A percentile compares a stretch with the other conserved stretches of the same genome.
Evolutionary conservation across 2,888 invertebrate genomes (phyloP).

Genomic region (Brachypterus glaber): DNA sequence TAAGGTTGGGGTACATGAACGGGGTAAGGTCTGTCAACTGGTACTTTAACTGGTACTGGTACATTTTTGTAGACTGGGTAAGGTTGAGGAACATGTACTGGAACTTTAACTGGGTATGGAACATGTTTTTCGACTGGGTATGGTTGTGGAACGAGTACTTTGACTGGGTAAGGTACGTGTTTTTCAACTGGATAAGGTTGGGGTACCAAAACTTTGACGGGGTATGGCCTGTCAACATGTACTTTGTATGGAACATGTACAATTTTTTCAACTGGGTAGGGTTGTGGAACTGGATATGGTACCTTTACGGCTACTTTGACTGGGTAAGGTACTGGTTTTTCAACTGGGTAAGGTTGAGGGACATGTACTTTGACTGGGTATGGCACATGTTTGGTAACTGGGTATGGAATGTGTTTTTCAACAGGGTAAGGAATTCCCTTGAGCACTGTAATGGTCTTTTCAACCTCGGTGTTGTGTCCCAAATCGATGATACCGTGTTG

Average conservation of each 20-base stretch:
- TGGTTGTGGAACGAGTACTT: conserved; percentile 64
- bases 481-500: conserved; percentile 26
- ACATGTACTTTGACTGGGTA: conserved; percentile 53
- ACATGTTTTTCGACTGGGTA: conserved; percentile 71
- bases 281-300: conserved; percentile 64
- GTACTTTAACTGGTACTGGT: conserved; percentile 60
- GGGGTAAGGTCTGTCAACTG: conserved; percentile 60
- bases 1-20: conserved; percentile 59
- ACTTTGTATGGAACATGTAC: conserved; percentile 61
- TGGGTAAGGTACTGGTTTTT: conserved; percentile 62
- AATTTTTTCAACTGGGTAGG: conserved; percentile 71
- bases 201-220: conserved; percentile 68
- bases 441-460: conserved; percentile 55
- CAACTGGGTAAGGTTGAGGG: conserved; percentile 59
- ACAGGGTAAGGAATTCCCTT: conserved; percentile 60
- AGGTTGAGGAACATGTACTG: conserved; percentile 65
- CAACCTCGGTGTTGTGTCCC: conserved; percentile 44
- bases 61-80: conserved; percentile 62
- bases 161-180: conserved; percentile 63
- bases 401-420: conserved; percentile 52
- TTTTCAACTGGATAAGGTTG: conserved; percentile 75
- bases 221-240: conserved; percentile 67
- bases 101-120: conserved; percentile 65
- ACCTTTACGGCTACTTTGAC: conserved; percentile 72
- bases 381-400: conserved; percentile 57